Evolutionary conservation across 2,888 invertebrate species (phyloP), one percentile per base, ranked within the genome.

Genomic region (Orthosia incerta): DNA sequence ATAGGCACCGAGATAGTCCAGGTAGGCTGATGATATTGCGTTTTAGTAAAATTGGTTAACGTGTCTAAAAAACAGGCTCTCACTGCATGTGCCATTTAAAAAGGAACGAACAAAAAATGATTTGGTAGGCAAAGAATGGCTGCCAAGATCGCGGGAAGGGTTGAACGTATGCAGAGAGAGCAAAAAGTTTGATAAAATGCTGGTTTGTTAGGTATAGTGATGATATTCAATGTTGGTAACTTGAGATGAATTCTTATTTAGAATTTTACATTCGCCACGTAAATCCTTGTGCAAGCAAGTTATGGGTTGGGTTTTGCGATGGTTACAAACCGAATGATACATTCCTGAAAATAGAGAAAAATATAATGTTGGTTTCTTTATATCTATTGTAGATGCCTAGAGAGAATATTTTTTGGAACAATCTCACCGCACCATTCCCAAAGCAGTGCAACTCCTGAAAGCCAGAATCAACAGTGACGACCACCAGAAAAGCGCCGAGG

Each of bases 61-160:
- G 87, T 82, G 79, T 82, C 86, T 91, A 95, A 95, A 95, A 95
- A 93, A 92, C 80, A 75, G 86, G 89, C 90, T 92, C 92, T 94
- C 93, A 93, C 94, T 95, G 94, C 95, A 96, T 96, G 95, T 95
- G 96, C 96, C 95, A 96, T 96, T 96, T 96, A 95, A 95, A 95
- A 96, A 94, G 93, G 91, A 88, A 88, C 86, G 86, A 84, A 93
- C 93, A 95, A 95, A 96, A 96, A 95, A 93, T 87, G 83, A 87
- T 92, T 93, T 91, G 87, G 92, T 92, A 91, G 94, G 94, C 94
- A 94, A 94, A 95, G 95, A 95, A 95, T 93, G 93, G 94, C 89
- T 93, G 93, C 90, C 88, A 89, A 91, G 92, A 93, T 91, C 91
- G 88, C 91, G 93, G 90, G 93, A 95, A 96, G 96, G 96, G 96